Conservation (phyloP, 2,888 invertebrate species). For the Galerucella nymphaeae region DNA sequence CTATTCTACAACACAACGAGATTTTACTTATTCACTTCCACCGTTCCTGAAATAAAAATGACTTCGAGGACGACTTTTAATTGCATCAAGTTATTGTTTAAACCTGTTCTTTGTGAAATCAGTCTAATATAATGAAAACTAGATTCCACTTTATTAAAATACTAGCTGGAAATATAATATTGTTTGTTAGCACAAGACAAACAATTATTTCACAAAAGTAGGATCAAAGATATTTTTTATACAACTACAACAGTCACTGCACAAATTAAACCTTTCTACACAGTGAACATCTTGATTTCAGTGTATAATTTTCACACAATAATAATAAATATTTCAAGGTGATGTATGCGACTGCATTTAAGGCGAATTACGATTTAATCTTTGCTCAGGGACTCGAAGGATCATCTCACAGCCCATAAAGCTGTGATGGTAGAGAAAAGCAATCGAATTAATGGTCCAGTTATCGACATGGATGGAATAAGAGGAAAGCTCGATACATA, state of each 20-base stretch:
- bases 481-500: constrained; percentile 44
- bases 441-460: constrained; percentile 33
- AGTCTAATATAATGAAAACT: neutral
- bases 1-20: neutral
- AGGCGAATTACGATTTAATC: neutral
- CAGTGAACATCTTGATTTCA: no score
- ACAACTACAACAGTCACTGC: no score
- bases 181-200: no score
- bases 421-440: constrained; percentile 36
- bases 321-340: no score
- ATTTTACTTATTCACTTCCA: neutral
- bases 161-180: no score
- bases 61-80: neutral
- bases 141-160: no score
- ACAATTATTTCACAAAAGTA: no score
- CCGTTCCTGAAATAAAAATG: neutral
- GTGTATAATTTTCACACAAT: no score
- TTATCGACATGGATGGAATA: constrained; percentile 35
- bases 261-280: no score
- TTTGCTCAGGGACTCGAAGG: neutral
- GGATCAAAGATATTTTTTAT: no score
- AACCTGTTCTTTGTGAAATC: neutral
- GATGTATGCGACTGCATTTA: neutral
- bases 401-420: constrained; percentile 29
- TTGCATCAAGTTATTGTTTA: neutral